Evolutionary conservation across 2,888 invertebrate species (phyloP).

Genomic region (Ectobius pallidus): DNA sequence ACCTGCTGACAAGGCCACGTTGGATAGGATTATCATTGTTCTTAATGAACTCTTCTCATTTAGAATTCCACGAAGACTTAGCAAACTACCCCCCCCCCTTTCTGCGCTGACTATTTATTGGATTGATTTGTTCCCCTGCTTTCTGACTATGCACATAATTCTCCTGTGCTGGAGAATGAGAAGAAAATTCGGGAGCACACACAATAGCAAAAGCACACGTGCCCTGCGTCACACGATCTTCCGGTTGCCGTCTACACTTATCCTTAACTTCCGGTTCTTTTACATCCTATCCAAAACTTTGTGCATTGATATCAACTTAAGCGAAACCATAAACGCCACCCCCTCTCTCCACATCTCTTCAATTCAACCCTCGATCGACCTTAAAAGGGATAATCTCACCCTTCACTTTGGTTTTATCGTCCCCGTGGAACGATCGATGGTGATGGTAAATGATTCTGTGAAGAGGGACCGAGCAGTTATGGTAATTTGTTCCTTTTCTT

Average conservation of each 20-base stretch:
- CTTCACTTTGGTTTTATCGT: neutral
- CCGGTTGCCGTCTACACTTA: neutral
- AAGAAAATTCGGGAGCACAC: neutral
- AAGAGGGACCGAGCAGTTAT: neutral
- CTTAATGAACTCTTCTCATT: too few species aligned
- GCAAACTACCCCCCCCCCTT: too few species aligned
- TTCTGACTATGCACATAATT: too few species aligned
- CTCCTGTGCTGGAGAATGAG: too few species aligned
- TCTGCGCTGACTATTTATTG: too few species aligned
- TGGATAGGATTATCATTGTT: too few species aligned
- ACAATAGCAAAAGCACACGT: neutral
- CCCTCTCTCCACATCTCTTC: too few species aligned
- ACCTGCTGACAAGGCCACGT: too few species aligned
- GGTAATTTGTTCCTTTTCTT: slow-evolving; percentile 10
- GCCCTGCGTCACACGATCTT: neutral
- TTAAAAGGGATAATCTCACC: slow-evolving; percentile 13
- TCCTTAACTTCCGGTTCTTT: neutral
- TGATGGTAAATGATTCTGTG: too few species aligned
- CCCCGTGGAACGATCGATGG: neutral
- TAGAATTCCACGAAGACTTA: too few species aligned
- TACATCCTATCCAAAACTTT: neutral
- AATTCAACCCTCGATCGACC: slow-evolving; percentile 10
- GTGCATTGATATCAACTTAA: slow-evolving; percentile 24
- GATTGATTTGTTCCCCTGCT: too few species aligned
- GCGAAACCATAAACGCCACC: slow-evolving; percentile 29